Conservation (phyloP, 1,140 invertebrate genomes). For the Bombus picipes region DNA sequence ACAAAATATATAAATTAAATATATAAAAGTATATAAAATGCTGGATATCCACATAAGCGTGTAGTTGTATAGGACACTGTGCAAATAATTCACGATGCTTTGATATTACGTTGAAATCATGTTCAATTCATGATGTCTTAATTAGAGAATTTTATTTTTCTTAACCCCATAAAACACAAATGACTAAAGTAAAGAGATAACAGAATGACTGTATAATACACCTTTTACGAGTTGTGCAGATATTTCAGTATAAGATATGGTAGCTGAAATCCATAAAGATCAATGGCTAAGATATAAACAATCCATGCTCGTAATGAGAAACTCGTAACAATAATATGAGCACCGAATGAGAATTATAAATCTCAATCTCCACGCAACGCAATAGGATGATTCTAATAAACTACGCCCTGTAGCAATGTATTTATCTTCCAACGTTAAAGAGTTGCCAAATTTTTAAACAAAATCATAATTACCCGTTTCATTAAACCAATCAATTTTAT, state of each 20-base stretch:
- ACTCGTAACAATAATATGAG: not conserved
- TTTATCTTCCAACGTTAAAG: not conserved
- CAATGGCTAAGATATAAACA: not conserved
- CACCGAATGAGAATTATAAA: not conserved
- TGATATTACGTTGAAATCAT: no score
- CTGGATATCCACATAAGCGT: no score
- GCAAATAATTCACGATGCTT: no score
- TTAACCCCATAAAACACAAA: not conserved
- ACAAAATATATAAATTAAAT: no score
- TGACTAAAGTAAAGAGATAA: not conserved
- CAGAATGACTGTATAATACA: not conserved
- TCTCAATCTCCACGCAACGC: not conserved
- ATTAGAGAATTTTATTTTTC: not conserved
- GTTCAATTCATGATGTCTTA: not conserved
- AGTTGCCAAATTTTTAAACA: not conserved
- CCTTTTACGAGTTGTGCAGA: not conserved
- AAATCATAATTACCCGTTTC: not conserved
- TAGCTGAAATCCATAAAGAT: not conserved
- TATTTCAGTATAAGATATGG: not conserved
- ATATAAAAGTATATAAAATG: no score
- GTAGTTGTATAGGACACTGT: no score
- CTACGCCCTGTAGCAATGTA: not conserved
- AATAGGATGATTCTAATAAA: not conserved
- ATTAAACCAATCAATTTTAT: no score
- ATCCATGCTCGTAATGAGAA: not conserved